These are phyloP conservation scores for Camponotus floridanus DNA, from an alignment of 1,140 invertebrate species.

Conservation along the genomic window DNA sequence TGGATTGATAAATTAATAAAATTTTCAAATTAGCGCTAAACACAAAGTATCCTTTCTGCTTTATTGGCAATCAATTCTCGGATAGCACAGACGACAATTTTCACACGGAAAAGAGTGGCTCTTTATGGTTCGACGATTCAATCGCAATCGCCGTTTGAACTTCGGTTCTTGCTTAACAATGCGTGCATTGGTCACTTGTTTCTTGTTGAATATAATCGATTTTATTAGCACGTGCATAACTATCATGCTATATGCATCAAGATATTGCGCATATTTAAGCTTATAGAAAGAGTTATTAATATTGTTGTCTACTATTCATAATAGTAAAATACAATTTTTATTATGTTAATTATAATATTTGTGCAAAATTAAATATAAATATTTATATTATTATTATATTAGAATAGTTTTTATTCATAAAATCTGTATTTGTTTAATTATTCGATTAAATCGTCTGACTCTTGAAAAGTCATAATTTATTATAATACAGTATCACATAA, in stretches of 20 bases:
- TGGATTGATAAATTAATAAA: slow-evolving; percentile 18
- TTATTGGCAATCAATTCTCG: slow-evolving; percentile 26
- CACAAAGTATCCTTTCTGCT: neutral
- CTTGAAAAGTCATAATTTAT: slow-evolving; percentile 2
- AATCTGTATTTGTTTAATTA: neutral
- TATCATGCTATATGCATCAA: neutral
- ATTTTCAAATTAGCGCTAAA: neutral
- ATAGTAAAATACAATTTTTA: neutral
- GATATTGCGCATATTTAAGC: neutral
- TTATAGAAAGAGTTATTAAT: neutral
- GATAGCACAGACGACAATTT: slow-evolving; percentile 32
- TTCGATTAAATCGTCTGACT: neutral
- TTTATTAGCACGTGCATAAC: slow-evolving; percentile 55
- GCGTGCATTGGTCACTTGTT: neutral
- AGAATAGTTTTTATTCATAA: neutral
- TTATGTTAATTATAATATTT: neutral
- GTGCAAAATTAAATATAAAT: slow-evolving; percentile 12
- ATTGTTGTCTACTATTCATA: slow-evolving; percentile 8
- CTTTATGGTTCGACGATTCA: slow-evolving; percentile 42
- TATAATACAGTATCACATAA: neutral
- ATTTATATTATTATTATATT: neutral
- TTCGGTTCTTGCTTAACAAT: slow-evolving; percentile 29
- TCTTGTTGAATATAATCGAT: slow-evolving; percentile 54
- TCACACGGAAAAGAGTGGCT: neutral
- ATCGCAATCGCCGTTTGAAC: slow-evolving; percentile 36